Base-by-base conservation (phyloP, 1,140 invertebrate species). In the Orius insidiosus region DNA sequence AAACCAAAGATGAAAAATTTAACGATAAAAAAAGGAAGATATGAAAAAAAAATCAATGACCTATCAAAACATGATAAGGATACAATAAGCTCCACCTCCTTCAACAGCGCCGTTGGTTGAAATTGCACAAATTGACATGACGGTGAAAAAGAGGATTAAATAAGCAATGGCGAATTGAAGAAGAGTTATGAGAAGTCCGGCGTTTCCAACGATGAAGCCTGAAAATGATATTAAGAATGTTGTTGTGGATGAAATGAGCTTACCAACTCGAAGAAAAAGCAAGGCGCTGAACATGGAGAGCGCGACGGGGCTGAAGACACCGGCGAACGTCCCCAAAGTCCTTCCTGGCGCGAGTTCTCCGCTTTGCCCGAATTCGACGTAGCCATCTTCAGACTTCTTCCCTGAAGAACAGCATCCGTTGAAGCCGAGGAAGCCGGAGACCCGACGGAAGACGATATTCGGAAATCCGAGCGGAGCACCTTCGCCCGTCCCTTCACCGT, bases 31-130 rank as follows among this genome's bases (percentile, higher is more conserved):
- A 24, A 24, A 3, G 24, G 24, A 24, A 7, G 7, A 30, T 31
- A 16, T 5, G 31, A 36, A 41, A 15, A 15, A 36, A 36, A 36
- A 36, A n/a, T n/a, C 35, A 36, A 13, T 36, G 35, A 36, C 3
- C n/a, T 3, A 15, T 36, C 35, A 9, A 36, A 13, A 4, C 35
- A 36, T 36, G n/a, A 48, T 68, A 81, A 85, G 77, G 80, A 86
- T 89, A 98, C 93, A 98, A 61, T 99, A 99, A 45, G 93, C 92
- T 37, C 95, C 95, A 9, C 95, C 95, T 19, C 95, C 94, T 70
- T 98, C 89, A 1, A 99, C 81, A 43, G 94, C 94, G 32, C 95
- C 95, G 71, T 99, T 99, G 8, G 94, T 98, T 5, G 90, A 96
- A 59, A 99, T 94, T 9, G 95, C 94, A 68, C 94, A 98, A 39